Evolutionary conservation across 2,113 vertebrate species (phyloP).

Genomic region (Dipodomys stephensi): DNA sequence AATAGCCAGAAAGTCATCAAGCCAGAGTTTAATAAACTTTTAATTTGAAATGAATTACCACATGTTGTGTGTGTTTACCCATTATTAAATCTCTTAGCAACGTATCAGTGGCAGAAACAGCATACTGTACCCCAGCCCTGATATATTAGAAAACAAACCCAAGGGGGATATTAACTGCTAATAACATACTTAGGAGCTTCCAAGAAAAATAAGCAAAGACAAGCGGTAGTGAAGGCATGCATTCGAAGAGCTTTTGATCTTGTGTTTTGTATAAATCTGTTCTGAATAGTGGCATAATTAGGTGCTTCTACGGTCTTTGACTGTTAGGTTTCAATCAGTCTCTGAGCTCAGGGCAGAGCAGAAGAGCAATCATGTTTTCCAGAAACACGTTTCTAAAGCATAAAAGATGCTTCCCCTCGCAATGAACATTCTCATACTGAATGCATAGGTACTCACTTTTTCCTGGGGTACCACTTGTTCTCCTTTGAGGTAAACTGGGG

Average conservation of each 20-base stretch:
- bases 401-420: background rate
- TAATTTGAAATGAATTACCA: slow-evolving; percentile 93
- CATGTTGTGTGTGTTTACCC: slow-evolving; percentile 92
- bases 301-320: background rate
- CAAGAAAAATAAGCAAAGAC: slow-evolving; percentile 87
- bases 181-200: slow-evolving; percentile 84
- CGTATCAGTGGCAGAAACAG: slow-evolving; percentile 87
- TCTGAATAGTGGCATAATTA: slow-evolving; percentile 34
- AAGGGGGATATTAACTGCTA: slow-evolving; percentile 87
- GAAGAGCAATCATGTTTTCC: background rate
- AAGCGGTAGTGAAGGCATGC: slow-evolving; percentile 74
- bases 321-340: background rate
- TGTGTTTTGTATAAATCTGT: slow-evolving; percentile 67
- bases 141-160: slow-evolving; percentile 89
- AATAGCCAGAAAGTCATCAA: slow-evolving; percentile 91
- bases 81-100: slow-evolving; percentile 92
- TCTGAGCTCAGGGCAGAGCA: background rate
- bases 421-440: background rate
- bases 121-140: slow-evolving; percentile 84
- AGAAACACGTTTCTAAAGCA: background rate
- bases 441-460: background rate
- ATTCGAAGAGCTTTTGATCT: slow-evolving; percentile 68
- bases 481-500: background rate
- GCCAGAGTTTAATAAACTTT: slow-evolving; percentile 92
- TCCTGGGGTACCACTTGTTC: background rate